Evolutionary conservation across 2,888 invertebrate genomes (phyloP), one percentile per base, ranked within the genome.

Genomic region (Scaptomyza tumidula): DNA sequence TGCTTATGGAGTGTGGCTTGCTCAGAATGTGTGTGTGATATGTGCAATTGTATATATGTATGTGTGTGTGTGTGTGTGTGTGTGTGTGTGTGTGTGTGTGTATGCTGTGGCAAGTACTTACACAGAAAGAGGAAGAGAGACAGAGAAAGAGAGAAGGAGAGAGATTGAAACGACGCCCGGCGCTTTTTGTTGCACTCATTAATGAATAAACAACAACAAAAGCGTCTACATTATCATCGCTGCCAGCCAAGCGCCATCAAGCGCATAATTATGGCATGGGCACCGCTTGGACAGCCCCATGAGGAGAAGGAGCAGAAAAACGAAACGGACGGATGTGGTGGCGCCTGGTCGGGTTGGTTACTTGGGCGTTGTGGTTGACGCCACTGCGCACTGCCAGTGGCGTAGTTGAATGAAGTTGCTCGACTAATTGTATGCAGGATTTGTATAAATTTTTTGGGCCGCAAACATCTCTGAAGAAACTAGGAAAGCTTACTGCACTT

Each of bases 111-210:
- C 24, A 56, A 61, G 59, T 55, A 67, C 49, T 55, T 24, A 43
- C 35, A 55, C 37, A 56, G 50, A 44, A 45, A 65, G 43, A 62
- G 55, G 60, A 29, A 31, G 44, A 62, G 49, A 67, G 37, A 29
- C 1, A 37, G 37, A n/a, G 37, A 31, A 41, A 62, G 49, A 67
- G 37, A 29, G 2, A 37, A n/a, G 6, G 37, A 6, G 13, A 33
- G 44, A 41, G 16, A 41, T 16, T 16, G 41, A 41, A 39, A 55
- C 13, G 62, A 62, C 50, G 48, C 45, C 46, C 59, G 60, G 35
- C 71, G 67, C 80, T 86, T 83, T 77, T 80, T 86, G 81, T 78
- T 81, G 81, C 85, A 80, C 82, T 84, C 84, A 79, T 83, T 86
- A 84, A 86, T 84, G 81, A 86, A 80, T 83, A 86, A 83, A 86